These are phyloP conservation scores for Phylloscopus whistleri DNA, from an alignment of 2,113 vertebrate species.

Conservation along the genomic window DNA sequence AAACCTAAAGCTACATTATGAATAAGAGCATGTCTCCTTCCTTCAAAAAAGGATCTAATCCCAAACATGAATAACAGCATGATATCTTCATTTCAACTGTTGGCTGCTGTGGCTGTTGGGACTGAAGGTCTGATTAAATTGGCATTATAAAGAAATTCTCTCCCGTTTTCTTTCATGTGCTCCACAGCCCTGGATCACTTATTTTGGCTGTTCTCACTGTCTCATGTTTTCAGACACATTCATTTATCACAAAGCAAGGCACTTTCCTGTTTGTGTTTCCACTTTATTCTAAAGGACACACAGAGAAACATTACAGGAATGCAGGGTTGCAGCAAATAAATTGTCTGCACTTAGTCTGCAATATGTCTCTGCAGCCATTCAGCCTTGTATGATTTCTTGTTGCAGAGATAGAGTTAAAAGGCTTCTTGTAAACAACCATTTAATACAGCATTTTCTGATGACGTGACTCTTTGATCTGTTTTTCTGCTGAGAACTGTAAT, in stretches of 20 bases:
- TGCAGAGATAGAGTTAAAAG: constrained; percentile 57
- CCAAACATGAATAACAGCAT: neutral
- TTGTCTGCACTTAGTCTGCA: constrained; percentile 54
- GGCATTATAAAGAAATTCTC: constrained; percentile 45
- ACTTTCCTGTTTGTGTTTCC: constrained; percentile 73
- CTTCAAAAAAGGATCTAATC: neutral
- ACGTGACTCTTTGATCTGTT: constrained; percentile 20
- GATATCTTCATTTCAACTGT: neutral
- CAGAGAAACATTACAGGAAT: constrained; percentile 68
- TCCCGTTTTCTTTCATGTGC: constrained; percentile 59
- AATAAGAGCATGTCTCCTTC: neutral
- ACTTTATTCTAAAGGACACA: constrained; percentile 64
- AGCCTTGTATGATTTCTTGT: constrained; percentile 15
- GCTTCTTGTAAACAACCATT: constrained; percentile 33
- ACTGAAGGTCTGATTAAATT: constrained; percentile 60
- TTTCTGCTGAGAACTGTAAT: constrained; percentile 26
- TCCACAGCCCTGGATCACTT: constrained; percentile 43
- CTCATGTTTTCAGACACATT: constrained; percentile 63
- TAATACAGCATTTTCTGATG: constrained; percentile 22
- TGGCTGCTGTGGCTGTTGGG: constrained; percentile 24
- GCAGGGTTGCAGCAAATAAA: constrained; percentile 61
- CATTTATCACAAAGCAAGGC: constrained; percentile 69
- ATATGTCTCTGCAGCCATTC: constrained; percentile 19
- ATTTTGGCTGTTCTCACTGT: constrained; percentile 61
- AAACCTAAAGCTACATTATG: neutral